Conservation (phyloP, 2,888 invertebrate genomes). For the Bellardia pandia region DNA sequence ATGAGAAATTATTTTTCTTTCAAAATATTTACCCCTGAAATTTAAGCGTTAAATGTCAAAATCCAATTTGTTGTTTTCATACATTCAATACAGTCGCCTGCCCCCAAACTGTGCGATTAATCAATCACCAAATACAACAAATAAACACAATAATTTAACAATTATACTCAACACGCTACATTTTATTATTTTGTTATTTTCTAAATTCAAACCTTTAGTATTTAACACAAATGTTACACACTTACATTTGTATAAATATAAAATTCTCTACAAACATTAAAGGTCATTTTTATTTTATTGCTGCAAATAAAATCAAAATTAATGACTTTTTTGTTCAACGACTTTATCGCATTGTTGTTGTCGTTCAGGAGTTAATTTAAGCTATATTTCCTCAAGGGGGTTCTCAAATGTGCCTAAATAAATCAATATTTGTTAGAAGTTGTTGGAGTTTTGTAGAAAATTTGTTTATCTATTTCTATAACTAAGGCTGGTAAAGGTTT, state of each 20-base stretch:
- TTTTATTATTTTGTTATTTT: neutral
- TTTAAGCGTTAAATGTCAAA: neutral
- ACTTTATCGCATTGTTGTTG: neutral
- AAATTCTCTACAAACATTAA: neutral
- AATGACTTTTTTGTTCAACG: conserved; percentile 2
- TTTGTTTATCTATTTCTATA: too few species aligned
- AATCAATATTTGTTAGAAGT: conserved; percentile 17
- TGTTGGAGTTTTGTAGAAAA: neutral
- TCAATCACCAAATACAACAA: conserved; percentile 43
- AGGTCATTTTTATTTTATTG: conserved; percentile 21
- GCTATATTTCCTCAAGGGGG: neutral
- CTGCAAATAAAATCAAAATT: conserved; percentile 17
- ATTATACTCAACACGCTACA: conserved; percentile 32
- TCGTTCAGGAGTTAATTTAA: conserved; percentile 1
- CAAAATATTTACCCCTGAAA: neutral
- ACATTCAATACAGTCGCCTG: neutral
- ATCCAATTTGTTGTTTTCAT: neutral
- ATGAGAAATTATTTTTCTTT: neutral
- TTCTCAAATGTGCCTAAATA: neutral
- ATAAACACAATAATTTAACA: conserved; percentile 31
- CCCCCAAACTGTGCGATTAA: conserved; percentile 7
- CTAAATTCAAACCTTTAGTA: neutral
- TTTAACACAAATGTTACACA: too few species aligned
- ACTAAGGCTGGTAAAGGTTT: too few species aligned
- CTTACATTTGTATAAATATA: neutral